Evolutionary conservation across 2,113 vertebrate species (phyloP).

Genomic region (Meles meles): DNA sequence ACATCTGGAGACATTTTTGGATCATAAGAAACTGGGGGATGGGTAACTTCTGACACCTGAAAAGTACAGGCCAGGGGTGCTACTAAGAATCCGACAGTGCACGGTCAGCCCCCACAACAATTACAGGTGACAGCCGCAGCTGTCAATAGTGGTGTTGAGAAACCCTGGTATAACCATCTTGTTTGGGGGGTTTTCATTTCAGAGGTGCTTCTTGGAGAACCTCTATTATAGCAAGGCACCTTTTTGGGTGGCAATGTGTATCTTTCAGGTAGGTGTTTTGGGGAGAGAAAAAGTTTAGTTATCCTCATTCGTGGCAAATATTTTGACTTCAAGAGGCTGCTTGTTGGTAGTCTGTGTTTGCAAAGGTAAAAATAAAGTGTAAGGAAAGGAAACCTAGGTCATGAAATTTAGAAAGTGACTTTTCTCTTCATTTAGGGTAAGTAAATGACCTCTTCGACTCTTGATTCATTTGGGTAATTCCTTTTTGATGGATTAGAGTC

Average conservation of each 20-base stretch:
- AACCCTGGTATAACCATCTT: background rate
- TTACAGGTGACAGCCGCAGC: background rate
- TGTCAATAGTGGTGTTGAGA: background rate
- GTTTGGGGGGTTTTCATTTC: background rate
- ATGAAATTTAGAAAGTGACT: background rate
- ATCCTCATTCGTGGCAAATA: background rate
- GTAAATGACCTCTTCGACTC: background rate
- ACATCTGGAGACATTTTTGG: background rate
- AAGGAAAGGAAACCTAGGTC: background rate
- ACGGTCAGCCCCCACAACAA: fast-evolving
- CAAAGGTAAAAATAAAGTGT: background rate
- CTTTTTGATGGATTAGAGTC: background rate
- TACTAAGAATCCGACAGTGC: background rate
- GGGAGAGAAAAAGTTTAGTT: background rate
- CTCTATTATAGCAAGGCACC: background rate
- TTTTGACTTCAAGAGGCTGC: background rate
- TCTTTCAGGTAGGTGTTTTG: background rate
- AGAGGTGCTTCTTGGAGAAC: background rate
- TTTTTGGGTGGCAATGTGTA: background rate
- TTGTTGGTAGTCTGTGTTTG: background rate
- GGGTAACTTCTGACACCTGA: background rate
- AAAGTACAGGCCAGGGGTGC: background rate
- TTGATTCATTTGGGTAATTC: background rate
- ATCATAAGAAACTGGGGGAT: background rate
- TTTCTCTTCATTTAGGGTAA: background rate